Percentiles rank a stretch among this genome's conserved stretches.
Evolutionary conservation across 2,888 invertebrate species (phyloP).

Genomic region (Sinohyriopsis cumingii): DNA sequence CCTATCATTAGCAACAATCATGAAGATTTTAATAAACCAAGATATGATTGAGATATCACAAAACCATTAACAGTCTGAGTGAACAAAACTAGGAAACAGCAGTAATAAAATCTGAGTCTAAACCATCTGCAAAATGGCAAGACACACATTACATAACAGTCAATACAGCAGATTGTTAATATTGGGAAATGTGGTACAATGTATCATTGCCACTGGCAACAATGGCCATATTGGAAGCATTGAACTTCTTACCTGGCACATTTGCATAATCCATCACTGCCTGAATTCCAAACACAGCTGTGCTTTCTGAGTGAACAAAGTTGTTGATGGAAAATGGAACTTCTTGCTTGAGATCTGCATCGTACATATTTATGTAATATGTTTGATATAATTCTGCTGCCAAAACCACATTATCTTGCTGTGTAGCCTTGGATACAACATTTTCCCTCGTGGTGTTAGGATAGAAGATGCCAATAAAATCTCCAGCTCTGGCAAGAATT

Average conservation of each 20-base stretch:
- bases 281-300: conserved; percentile 56
- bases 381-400: conserved; percentile 57
- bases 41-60: no score
- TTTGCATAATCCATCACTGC: conserved; percentile 57
- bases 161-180: no score
- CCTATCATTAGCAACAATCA: no score
- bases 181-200: not conserved
- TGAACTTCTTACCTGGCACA: conserved; percentile 25
- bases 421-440: conserved; percentile 55
- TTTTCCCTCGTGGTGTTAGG: conserved; percentile 45
- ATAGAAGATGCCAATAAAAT: conserved; percentile 68
- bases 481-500: conserved; percentile 58
- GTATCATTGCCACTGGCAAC: not conserved
- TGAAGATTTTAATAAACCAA: no score
- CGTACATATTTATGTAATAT: conserved; percentile 55
- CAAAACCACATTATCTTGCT: conserved; percentile 40
- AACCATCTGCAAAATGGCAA: no score
- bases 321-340: conserved; percentile 46
- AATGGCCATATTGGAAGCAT: not conserved
- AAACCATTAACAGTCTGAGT: no score
- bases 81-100: no score
- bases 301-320: conserved; percentile 32
- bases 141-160: no score
- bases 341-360: conserved; percentile 51
- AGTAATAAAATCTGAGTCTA: no score